Conservation (phyloP, 2,797 vertebrate genomes). For the Gila robusta region DNA sequence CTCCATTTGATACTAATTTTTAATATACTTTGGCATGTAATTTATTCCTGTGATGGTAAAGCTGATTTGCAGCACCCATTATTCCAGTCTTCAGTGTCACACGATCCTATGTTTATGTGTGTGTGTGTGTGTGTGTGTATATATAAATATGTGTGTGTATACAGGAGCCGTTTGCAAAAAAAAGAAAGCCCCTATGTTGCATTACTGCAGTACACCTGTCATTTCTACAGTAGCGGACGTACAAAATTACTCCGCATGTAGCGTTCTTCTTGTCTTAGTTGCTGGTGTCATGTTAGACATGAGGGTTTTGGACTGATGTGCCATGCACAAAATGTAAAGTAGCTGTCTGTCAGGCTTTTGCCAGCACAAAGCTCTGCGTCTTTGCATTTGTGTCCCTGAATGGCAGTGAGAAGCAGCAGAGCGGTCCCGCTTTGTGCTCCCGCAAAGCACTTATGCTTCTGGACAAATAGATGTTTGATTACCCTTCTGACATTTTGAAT, state of each 20-base stretch:
- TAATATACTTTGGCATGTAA: too few species aligned
- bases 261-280: background rate
- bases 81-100: background rate
- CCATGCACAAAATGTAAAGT: constrained; percentile 13
- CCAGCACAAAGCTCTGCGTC: constrained; percentile 15
- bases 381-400: constrained; percentile 37
- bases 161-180: background rate
- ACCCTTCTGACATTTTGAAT: constrained; percentile 29
- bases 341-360: constrained; percentile 6
- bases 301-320: constrained; percentile 17
- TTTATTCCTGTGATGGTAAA: background rate
- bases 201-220: constrained; percentile 21
- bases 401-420: background rate
- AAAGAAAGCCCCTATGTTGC: background rate
- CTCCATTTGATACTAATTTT: too few species aligned
- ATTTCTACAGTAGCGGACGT: constrained; percentile 2
- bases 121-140: background rate
- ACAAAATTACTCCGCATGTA: background rate
- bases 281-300: constrained; percentile 22
- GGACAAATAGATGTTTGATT: constrained; percentile 38
- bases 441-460: constrained; percentile 4
- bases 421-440: background rate
- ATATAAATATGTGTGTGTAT: background rate
- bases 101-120: background rate
- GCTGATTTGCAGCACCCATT: background rate